A percentile compares a stretch with the other conserved stretches of the same genome.
Conservation (phyloP, 2,113 vertebrate genomes). For the Ancistrus triradiatus region DNA sequence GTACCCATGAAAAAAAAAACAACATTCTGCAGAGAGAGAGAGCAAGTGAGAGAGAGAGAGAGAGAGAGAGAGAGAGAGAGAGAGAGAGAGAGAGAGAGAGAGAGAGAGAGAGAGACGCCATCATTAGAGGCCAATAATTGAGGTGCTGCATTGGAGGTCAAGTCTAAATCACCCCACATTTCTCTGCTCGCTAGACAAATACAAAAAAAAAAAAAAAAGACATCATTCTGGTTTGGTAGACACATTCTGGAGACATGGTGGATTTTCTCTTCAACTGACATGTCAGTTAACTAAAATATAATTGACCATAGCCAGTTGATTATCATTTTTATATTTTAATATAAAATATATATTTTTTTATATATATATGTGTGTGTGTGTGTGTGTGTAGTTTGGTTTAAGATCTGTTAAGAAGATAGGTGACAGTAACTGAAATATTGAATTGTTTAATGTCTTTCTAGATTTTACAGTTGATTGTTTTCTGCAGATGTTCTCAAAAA, state of each 20-base stretch:
- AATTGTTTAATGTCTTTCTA: no score
- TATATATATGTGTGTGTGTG: background rate
- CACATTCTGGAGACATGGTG: background rate
- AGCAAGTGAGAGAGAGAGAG: constrained; percentile 38
- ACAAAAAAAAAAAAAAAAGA: constrained; percentile 7
- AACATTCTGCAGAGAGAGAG: no score
- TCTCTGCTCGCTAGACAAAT: constrained; percentile 14
- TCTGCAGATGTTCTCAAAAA: no score
- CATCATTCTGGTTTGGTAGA: constrained; percentile 1
- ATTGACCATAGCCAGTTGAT: no score
- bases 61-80: constrained; percentile 33
- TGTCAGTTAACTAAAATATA: constrained; percentile 13
- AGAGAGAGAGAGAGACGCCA: constrained; percentile 32
- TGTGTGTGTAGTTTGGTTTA: no score
- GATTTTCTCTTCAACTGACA: constrained; percentile 8
- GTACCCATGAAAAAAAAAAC: constrained; percentile 50
- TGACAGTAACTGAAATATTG: no score
- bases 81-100: background rate
- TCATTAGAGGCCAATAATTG: constrained; percentile 23
- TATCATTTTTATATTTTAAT: no score
- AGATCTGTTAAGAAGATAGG: no score
- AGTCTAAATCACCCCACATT: constrained; percentile 8
- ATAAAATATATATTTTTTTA: no score
- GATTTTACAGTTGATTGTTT: no score
- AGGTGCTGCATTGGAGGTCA: constrained; percentile 7